Base-by-base conservation (phyloP, 2,113 vertebrate genomes). In the Podarcis cretensis region DNA sequence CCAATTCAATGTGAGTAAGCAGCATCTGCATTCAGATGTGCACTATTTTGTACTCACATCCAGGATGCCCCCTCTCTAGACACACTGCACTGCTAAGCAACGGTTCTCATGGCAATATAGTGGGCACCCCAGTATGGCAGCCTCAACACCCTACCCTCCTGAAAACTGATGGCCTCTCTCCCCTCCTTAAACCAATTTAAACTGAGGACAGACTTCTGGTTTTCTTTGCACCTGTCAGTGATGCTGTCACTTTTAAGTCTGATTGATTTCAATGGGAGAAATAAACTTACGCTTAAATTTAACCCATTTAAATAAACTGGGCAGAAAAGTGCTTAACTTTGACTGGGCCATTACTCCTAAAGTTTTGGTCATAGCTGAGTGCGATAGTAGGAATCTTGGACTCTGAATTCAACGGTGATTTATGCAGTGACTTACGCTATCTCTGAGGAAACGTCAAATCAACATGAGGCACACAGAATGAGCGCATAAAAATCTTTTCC, bases 401-500 rank as follows among this genome's bases (percentile, higher is more conserved):
- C 12, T 87, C 35, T 83, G 75, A 68, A 59, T 74, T 79, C 54
- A 63, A 32, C 66, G 43, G 69, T 73, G 35, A 63, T 84, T 73
- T 40, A 88, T 32, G 13, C 13, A 27, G 35, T 43, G 71, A 86
- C 27, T n/a, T 65, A 74, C 5, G 66, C 20, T 77, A 85, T 48
- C 76, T 6, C 23, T 77, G 73, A 66, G 85, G 86, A 74, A 21
- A 86, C 10, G 0, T 84, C 87, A 94, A 81, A 90, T 83, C 40
- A 90, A 84, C 25, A 86, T 54, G 66, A 43, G 74, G 23, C 88
- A 78, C 82, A 78, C 84, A 65, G 83, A 89, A 16, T 0, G 54
- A 54, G 79, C 40, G 78, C 85, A 81, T 78, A 66, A 79, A 63
- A 43, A 59, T 90, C 16, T 57, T 37, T 90, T 84, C 57, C 86